These are phyloP conservation scores for Phoeniculus purpureus DNA, from an alignment of 2,797 vertebrate species.

Conservation along the genomic window DNA sequence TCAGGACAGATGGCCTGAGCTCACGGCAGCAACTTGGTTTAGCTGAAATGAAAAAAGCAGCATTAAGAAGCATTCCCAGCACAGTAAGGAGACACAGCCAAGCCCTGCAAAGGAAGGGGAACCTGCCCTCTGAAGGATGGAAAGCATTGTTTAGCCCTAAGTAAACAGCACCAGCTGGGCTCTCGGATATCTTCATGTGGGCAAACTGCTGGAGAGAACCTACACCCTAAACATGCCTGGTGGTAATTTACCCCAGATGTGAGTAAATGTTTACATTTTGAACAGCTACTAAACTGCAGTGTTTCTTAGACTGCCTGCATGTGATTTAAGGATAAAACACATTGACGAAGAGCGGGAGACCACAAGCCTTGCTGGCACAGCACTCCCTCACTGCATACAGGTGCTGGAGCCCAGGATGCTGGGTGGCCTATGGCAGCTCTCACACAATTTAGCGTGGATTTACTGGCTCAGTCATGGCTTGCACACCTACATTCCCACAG, in stretches of 20 bases:
- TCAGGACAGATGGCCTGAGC: slow-evolving; percentile 40
- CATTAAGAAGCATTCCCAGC: neutral
- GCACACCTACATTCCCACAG: neutral
- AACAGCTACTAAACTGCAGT: neutral
- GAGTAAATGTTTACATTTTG: neutral
- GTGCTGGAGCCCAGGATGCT: neutral
- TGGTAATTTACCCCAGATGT: neutral
- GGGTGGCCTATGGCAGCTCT: neutral
- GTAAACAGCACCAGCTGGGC: neutral
- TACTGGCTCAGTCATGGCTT: rapidly evolving
- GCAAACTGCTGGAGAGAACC: slow-evolving; percentile 2
- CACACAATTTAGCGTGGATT: neutral
- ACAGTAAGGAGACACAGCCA: neutral
- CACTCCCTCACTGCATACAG: neutral
- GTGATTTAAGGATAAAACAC: neutral
- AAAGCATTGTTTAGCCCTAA: neutral
- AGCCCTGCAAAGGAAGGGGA: neutral
- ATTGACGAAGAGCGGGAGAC: neutral
- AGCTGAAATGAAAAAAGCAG: slow-evolving; percentile 24
- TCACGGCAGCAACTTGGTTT: slow-evolving; percentile 12
- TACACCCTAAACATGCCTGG: neutral
- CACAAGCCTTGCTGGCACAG: neutral
- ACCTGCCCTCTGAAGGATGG: neutral
- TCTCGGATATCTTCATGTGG: neutral
- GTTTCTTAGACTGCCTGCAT: neutral